Evolutionary conservation across 2,888 invertebrate genomes (phyloP), one percentile per base, ranked within the genome.

Genomic region (Micoletzkya japonica): DNA sequence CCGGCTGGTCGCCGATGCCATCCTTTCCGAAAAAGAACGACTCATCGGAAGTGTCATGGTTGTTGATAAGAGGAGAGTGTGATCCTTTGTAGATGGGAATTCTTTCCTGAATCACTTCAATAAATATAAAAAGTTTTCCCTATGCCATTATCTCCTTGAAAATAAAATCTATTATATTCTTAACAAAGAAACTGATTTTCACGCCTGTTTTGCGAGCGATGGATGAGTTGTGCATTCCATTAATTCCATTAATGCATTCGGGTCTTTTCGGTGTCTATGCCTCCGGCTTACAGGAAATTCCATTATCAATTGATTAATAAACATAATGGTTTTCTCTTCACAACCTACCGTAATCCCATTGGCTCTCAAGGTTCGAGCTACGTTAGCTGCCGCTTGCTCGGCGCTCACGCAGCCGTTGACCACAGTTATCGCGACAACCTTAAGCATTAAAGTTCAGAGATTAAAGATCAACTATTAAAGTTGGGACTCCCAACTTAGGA

Each of bases 371-470:
- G 80, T 74, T 58, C 84, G 77, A 20, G 77, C 75, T 10, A 84
- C 72, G 70, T 84, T 84, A 37, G 79, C 79, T 4, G 78, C 77
- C 2, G 84, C 81, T 63, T 84, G 83, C 7, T 75, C 59, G 20
- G 75, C 81, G 30, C 72, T 71, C 10, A 80, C 76, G 70, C 81
- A 81, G 17, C 82, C 82, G 49, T 75, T 76, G 7, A 74, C 72
- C 0, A 77, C 76, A 1, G 79, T 79, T 59, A 82, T 75, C 14
- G 80, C 82, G 26, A 82, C 39, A 44, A 82, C 75, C 79, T 79
- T 59, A 49, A n/a, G 50, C 50, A 56, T 17, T 56, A 7, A 17
- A 1, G 4, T 30, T 20, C 34, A 1, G 50, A 20, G 6, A 4
- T 1, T 54, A n/a, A 14, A 28, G 1, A 28, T 10, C 3, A 1